Evolutionary conservation across 2,113 vertebrate species (phyloP).

Genomic region (Pedionomus torquatus): DNA sequence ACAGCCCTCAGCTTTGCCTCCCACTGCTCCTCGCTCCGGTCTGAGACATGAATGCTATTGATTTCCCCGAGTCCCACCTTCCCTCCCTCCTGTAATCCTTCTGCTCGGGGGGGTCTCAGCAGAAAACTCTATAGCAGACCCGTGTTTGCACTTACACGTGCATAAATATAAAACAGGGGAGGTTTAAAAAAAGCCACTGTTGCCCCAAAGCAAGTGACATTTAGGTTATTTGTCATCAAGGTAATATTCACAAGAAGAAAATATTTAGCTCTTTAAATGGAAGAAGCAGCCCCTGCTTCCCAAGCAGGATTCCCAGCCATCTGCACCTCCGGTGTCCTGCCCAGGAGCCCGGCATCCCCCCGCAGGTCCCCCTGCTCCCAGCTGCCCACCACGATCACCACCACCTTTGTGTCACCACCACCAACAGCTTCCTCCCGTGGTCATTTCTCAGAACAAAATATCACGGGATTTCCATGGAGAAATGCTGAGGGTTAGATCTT

Average conservation of each 20-base stretch:
- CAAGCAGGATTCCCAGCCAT: neutral
- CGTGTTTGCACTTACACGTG: neutral
- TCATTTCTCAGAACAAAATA: neutral
- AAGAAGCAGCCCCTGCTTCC: neutral
- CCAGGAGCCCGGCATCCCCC: neutral
- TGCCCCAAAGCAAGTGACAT: neutral
- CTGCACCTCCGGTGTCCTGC: fast-evolving
- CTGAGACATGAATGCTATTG: neutral
- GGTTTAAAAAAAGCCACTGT: neutral
- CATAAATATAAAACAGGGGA: neutral
- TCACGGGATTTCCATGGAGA: neutral
- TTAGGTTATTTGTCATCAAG: neutral
- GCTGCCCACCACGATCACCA: neutral
- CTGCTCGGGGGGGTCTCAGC: neutral
- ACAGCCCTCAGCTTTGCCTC: neutral
- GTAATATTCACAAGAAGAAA: neutral
- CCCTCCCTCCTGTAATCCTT: neutral
- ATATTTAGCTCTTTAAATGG: neutral
- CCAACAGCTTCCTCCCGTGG: neutral
- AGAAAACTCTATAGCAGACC: fast-evolving
- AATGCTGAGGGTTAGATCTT: neutral
- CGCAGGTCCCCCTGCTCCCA: neutral
- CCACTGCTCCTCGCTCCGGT: neutral
- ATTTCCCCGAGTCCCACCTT: neutral
- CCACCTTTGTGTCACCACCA: neutral